A percentile compares a stretch with the other conserved stretches of the same genome.
phyloP scores from a whole-genome alignment of 2,888 invertebrate species.

The Alloplasta piceator region DNA sequence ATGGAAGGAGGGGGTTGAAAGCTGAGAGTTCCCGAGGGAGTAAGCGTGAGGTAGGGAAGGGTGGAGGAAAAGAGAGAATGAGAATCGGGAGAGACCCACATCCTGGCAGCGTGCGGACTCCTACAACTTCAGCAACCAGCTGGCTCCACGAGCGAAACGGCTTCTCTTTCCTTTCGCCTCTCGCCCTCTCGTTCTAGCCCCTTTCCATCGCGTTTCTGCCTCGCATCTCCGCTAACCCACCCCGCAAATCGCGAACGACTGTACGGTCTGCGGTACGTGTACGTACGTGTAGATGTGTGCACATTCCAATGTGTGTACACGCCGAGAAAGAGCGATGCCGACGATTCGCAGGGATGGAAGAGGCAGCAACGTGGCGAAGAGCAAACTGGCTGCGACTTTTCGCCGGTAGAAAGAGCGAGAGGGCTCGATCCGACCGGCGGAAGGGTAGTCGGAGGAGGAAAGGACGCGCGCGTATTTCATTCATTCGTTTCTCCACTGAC shows the following conservation, averaged over 20 bases:
- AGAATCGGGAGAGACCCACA: slow-evolving; percentile 76
- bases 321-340: slow-evolving; percentile 40
- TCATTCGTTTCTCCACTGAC: slow-evolving; percentile 64
- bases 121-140: slow-evolving; percentile 81
- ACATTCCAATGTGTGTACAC: slow-evolving; percentile 2
- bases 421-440: slow-evolving; percentile 16
- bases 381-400: slow-evolving; percentile 63
- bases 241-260: slow-evolving; percentile 6
- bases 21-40: slow-evolving; percentile 46
- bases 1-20: slow-evolving; percentile 38
- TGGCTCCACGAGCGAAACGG: slow-evolving; percentile 69
- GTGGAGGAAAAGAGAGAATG: slow-evolving; percentile 67
- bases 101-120: slow-evolving; percentile 76
- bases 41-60: slow-evolving; percentile 55
- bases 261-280: slow-evolving; percentile 1
- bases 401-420: slow-evolving; percentile 68
- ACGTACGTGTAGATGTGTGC: neutral
- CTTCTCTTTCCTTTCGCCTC: slow-evolving; percentile 41
- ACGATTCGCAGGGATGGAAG: slow-evolving; percentile 41
- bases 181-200: neutral
- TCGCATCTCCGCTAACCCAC: slow-evolving; percentile 40
- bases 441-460: slow-evolving; percentile 39
- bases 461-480: slow-evolving; percentile 65
- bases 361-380: slow-evolving; percentile 56
- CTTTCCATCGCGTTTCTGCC: slow-evolving; percentile 36